These are phyloP conservation scores for Caenorhabditis parvicauda DNA, from an alignment of 2,888 invertebrate species.

Conservation along the genomic window DNA sequence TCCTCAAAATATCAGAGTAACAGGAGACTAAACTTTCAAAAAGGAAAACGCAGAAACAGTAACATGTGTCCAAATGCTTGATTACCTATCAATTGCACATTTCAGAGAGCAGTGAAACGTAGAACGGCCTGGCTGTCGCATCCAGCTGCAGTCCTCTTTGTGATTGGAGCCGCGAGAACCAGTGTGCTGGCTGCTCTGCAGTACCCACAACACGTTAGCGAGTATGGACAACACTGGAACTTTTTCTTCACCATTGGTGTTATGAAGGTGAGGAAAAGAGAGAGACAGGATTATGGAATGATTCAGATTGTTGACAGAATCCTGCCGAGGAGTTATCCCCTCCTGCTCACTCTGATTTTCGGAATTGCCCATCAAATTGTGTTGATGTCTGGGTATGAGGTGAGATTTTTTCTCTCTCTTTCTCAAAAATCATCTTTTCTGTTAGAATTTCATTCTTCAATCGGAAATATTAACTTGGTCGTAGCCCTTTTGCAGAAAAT, in stretches of 20 bases:
- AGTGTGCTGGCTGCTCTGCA: slow-evolving; percentile 68
- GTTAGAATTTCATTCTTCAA: too few relatives aligned
- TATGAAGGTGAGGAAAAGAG: slow-evolving; percentile 65
- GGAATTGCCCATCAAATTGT: slow-evolving; percentile 37
- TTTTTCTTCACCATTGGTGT: slow-evolving; percentile 90
- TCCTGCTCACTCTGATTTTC: slow-evolving; percentile 15
- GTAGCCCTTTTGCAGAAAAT: too few relatives aligned
- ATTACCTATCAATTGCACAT: too few relatives aligned
- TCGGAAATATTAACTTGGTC: too few relatives aligned
- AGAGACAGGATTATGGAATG: too few relatives aligned
- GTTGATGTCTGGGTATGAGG: slow-evolving; percentile 20
- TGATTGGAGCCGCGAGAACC: slow-evolving; percentile 66
- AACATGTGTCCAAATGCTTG: too few relatives aligned
- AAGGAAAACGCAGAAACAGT: too few relatives aligned
- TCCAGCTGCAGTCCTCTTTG: slow-evolving; percentile 62
- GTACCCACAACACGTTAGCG: slow-evolving; percentile 84
- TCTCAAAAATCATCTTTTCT: too few relatives aligned
- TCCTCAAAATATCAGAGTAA: too few relatives aligned
- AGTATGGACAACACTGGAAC: slow-evolving; percentile 97
- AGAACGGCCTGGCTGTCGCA: too few relatives aligned
- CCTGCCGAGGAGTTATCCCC: slow-evolving; percentile 24
- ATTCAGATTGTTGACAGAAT: slow-evolving; percentile 20
- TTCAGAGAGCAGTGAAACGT: too few relatives aligned
- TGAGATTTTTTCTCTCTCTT: not conserved
- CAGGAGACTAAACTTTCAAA: too few relatives aligned